These are phyloP conservation scores for Lithophane leautieri DNA, from an alignment of 2,888 invertebrate species.

Conservation along the genomic window DNA sequence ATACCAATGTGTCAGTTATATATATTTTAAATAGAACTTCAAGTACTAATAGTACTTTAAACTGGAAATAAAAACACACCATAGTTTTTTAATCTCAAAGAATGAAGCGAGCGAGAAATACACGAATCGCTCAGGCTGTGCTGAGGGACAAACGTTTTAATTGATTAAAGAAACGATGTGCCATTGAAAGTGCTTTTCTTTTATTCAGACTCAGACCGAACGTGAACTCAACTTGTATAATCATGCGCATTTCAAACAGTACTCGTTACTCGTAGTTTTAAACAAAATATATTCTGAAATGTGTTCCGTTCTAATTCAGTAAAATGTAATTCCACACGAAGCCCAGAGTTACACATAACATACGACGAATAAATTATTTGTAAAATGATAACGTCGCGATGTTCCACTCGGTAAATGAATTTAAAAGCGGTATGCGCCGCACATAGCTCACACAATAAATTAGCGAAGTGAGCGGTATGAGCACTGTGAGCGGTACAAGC, in stretches of 20 bases:
- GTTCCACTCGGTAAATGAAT: slow-evolving; percentile 52
- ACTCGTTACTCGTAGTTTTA: not conserved
- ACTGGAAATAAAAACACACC: not conserved
- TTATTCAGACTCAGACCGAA: not conserved
- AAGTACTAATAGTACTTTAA: not conserved
- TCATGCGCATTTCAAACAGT: not conserved
- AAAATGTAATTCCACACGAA: slow-evolving; percentile 1
- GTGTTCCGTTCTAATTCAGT: slow-evolving; percentile 17
- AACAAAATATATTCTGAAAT: slow-evolving; percentile 9
- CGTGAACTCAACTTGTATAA: not conserved
- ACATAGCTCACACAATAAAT: slow-evolving; percentile 42
- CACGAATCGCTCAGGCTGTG: not conserved
- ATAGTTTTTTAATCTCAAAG: not conserved
- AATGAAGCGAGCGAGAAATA: not conserved
- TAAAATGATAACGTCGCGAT: slow-evolving; percentile 51
- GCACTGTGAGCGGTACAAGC: slow-evolving; percentile 11
- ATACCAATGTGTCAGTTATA: not conserved
- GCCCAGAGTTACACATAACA: slow-evolving; percentile 6
- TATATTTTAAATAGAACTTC: not conserved
- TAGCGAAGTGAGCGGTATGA: slow-evolving; percentile 30
- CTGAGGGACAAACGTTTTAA: not conserved
- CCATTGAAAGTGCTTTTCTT: not conserved
- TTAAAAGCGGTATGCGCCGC: slow-evolving; percentile 30
- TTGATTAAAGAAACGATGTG: not conserved
- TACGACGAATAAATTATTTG: slow-evolving; percentile 50